Base-by-base conservation (phyloP, 2,888 invertebrate species). In the Lasioglossum oenotherae region DNA sequence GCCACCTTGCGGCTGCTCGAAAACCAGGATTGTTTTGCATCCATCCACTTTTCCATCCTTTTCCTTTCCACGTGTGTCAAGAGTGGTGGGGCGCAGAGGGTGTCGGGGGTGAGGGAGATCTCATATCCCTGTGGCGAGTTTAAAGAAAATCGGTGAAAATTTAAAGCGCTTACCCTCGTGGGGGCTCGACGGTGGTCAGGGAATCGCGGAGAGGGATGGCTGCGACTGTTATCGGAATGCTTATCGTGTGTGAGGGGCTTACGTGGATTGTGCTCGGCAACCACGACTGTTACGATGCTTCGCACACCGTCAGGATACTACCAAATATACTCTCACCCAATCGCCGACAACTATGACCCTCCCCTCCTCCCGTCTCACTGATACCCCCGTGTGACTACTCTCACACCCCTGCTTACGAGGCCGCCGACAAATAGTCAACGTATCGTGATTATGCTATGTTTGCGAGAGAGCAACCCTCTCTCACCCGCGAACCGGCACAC, bases 191-290 rank as follows among this genome's bases (percentile, higher is more conserved):
- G 57, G 82, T 74, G 78, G 75, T 81, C 71, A 64, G 85, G 71
- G 85, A 72, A 82, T 78, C 78, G 81, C 73, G 84, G 80, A 82
- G 82, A 79, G 82, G 91, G 89, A 87, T 88, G 89, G 86, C 86
- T 67, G 31, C 87, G 85, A 85, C 90, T 87, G 94, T 94, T 95
- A 94, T 94, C 95, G 94, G 92, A 80, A 88, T 93, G 95, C 94
- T 95, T 95, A 95, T 94, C 95, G 93, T 92, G 92, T 92, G 93
- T 92, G 92, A 91, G 87, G 93, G 93, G 93, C 94, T 94, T 95
- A 94, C 90, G 92, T 88, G 94, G 94, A 94, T 95, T 93, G 92
- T 90, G 89, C 84, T 71, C 81, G 84, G 81, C 83, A 78, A 80
- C 86, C 85, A 80, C 77, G 87, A 78, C 87, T 69, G 71, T 64